Evolutionary conservation across 2,797 vertebrate species (phyloP), one percentile per base, ranked within the genome.

Genomic region (Psittacula derbiana): DNA sequence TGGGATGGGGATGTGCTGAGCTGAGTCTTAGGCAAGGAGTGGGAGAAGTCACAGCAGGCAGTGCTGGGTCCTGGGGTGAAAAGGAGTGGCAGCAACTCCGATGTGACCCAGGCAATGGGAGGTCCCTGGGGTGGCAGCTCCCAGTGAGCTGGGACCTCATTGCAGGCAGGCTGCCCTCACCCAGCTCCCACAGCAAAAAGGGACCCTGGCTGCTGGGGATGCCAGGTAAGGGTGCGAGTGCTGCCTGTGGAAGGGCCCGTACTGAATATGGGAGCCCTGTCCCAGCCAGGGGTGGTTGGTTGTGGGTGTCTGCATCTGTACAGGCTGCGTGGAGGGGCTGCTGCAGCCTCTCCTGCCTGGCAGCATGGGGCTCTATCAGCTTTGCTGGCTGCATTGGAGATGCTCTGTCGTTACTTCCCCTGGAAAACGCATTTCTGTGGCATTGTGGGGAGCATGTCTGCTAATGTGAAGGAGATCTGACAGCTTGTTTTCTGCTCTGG

Each of bases 381-480:
- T 83, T 53, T 52, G 12, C 1, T 2, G 67, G 6, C 28, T 31
- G 36, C 16, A 0, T 0, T 12, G 52, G 72, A 41, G 74, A 13
- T 62, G 24, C 43, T 84, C n/a, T 36, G 36, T 15, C 1, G 0
- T 69, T 57, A 1, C 25, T 89, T 70, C 23, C 52, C 25, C 36
- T 36, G 71, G 43, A 52, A 58, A 55, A 23, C 8, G 2, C 3
- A 0, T 33, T 47, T 44, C 74, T 57, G 53, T 33, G 57, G n/a
- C 80, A 9, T 53, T 0, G 1, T 0, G 6, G 33, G 67, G 28
- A 69, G 23, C 0, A 0, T 8, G 17, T 24, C 28, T 80, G 79
- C 24, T 62, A 62, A 44, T 0, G 0, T 8, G 17, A 41, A n/a
- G 60, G 30, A 46, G 65, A 7, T 6, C 65, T 86, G 76, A 27